Evolutionary conservation across 2,113 vertebrate species (phyloP).

Genomic region (Nycticorax nycticorax): DNA sequence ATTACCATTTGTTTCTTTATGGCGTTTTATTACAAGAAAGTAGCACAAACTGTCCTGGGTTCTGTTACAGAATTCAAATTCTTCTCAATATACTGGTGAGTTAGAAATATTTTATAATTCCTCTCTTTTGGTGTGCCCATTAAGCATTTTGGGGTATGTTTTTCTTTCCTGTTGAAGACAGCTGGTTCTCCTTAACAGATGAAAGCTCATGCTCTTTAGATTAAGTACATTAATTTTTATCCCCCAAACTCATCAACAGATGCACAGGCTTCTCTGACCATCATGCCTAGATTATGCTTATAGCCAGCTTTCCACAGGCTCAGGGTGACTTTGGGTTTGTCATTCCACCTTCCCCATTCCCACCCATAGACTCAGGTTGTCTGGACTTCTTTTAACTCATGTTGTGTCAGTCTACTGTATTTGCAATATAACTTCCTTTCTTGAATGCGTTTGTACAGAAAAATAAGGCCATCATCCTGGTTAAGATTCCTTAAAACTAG

Average conservation of each 20-base stretch:
- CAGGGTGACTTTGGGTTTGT: neutral
- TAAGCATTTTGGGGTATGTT: neutral
- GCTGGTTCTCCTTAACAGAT: neutral
- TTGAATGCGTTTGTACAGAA: neutral
- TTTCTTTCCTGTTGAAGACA: neutral
- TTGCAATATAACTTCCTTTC: neutral
- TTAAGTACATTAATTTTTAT: neutral
- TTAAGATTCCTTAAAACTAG: neutral
- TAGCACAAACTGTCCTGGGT: neutral
- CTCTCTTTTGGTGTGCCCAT: neutral
- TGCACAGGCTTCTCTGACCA: neutral
- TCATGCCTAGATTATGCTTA: neutral
- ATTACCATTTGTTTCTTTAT: slow-evolving; percentile 48
- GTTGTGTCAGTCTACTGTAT: neutral
- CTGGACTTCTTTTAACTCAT: neutral
- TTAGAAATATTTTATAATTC: neutral
- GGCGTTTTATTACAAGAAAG: slow-evolving; percentile 1
- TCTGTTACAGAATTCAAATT: neutral
- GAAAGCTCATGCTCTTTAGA: neutral
- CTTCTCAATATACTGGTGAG: neutral
- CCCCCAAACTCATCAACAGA: neutral
- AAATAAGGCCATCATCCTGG: neutral
- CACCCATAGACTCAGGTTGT: neutral
- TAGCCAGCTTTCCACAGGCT: neutral
- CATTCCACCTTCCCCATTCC: neutral